These are phyloP conservation scores for Oplegnathus fasciatus DNA, from an alignment of 2,113 vertebrate genomes.

Conservation along the genomic window DNA sequence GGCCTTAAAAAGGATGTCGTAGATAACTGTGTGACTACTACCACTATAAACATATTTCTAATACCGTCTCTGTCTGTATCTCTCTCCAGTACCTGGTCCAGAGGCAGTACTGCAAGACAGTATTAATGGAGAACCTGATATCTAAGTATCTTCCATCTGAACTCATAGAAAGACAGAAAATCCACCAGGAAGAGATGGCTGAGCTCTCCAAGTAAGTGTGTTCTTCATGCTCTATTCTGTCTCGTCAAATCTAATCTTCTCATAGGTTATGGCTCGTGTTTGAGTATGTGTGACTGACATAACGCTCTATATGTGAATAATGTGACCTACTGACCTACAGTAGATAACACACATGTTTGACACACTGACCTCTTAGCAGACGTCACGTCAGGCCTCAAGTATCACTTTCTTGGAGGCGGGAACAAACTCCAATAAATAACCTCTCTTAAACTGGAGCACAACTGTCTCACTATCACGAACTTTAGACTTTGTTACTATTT, in stretches of 20 bases:
- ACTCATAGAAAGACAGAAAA: slow-evolving; percentile 88
- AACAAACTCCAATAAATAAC: not conserved
- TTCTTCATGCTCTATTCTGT: not conserved
- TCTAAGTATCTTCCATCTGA: slow-evolving; percentile 91
- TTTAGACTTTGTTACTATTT: not conserved
- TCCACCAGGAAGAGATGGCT: slow-evolving; percentile 93
- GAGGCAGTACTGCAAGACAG: slow-evolving; percentile 90
- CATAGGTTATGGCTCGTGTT: not conserved
- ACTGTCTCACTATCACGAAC: too few relatives aligned
- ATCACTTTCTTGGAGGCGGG: not conserved
- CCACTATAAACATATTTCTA: not conserved
- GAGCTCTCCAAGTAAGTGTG: slow-evolving; percentile 93
- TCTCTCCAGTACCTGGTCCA: slow-evolving; percentile 88
- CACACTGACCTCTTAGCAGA: slow-evolving; percentile 24
- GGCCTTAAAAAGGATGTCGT: not conserved
- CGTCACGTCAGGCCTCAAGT: slow-evolving; percentile 19
- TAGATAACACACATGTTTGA: slow-evolving; percentile 1
- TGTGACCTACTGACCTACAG: slow-evolving; percentile 57
- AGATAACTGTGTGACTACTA: not conserved
- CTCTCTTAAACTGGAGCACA: not conserved
- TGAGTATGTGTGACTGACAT: not conserved
- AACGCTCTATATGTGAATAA: not conserved
- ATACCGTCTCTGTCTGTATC: not conserved
- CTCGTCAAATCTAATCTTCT: not conserved
- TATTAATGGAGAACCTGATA: slow-evolving; percentile 92